phyloP scores from a whole-genome alignment of 2,113 vertebrate genomes.

The Dicaeum eximium region DNA sequence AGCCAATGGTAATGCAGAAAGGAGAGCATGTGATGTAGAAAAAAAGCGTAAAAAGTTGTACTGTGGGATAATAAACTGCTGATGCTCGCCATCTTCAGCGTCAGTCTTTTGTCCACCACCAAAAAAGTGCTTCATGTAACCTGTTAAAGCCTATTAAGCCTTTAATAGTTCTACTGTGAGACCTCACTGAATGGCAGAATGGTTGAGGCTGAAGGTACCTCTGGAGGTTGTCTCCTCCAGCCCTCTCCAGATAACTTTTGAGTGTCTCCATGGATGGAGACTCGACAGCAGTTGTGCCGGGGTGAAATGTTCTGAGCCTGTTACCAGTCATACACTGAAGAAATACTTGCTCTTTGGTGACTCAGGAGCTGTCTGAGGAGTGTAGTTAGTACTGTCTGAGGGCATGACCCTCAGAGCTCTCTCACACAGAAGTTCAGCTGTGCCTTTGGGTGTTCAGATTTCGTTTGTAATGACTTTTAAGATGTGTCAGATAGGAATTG shows the following conservation, averaged over 20 bases:
- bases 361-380: neutral
- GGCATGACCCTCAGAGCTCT: neutral
- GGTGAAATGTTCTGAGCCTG: neutral
- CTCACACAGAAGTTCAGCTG: neutral
- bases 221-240: neutral
- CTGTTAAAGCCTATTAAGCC: neutral
- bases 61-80: neutral
- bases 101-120: neutral
- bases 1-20: neutral
- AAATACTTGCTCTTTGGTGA: neutral
- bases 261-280: neutral
- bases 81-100: neutral
- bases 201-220: neutral
- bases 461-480: neutral
- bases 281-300: rapidly evolving
- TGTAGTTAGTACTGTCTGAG: neutral
- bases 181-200: too few species aligned
- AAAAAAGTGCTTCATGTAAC: neutral
- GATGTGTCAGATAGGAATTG: neutral
- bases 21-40: too few species aligned
- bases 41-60: neutral
- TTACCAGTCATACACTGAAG: neutral
- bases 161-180: neutral
- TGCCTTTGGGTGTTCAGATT: neutral
- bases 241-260: neutral